Evolutionary conservation across 2,888 invertebrate genomes (phyloP).

Genomic region (Griposia aprilina): DNA sequence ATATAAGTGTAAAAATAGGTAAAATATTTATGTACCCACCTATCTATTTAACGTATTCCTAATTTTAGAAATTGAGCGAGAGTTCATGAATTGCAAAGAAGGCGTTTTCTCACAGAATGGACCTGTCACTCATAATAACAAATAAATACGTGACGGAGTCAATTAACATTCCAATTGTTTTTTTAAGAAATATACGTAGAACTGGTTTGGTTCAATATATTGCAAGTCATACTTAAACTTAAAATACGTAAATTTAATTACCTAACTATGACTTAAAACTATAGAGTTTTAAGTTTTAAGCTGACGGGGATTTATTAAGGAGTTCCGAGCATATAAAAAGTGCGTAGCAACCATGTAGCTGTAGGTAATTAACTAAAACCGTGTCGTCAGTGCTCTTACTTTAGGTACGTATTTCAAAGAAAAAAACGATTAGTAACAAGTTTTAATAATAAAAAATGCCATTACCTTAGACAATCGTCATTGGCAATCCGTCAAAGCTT

Average conservation of each 20-base stretch:
- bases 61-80: neutral
- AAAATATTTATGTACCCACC: no score
- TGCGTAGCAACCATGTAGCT: no score
- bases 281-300: no score
- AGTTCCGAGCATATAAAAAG: neutral
- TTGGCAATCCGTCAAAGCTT: neutral
- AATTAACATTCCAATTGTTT: neutral
- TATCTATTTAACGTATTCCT: no score
- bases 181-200: no score
- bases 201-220: neutral
- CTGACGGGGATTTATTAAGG: neutral
- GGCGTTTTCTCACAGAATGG: neutral
- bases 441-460: neutral
- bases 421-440: neutral
- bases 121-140: neutral
- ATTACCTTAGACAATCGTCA: neutral
- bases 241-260: neutral
- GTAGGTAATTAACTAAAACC: neutral
- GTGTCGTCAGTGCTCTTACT: neutral
- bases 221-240: neutral
- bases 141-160: neutral
- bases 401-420: neutral
- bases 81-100: neutral
- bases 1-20: no score
- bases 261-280: neutral